These are phyloP conservation scores for Tenualosa thibaudeaui DNA, from an alignment of 2,797 vertebrate species.

Conservation along the genomic window DNA sequence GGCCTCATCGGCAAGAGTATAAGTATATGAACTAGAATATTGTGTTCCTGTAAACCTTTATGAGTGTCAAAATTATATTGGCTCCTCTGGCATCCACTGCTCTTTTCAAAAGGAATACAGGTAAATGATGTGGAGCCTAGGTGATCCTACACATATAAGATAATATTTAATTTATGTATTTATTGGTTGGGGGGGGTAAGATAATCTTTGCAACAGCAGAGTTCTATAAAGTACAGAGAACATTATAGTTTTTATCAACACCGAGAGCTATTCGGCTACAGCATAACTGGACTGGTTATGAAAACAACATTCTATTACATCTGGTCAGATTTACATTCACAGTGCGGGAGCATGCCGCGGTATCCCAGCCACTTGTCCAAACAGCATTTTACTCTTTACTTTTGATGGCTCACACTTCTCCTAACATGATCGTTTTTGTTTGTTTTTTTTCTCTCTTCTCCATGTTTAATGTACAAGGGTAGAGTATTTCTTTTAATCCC, in stretches of 20 bases:
- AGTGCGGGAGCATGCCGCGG: not conserved
- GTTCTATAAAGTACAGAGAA: not conserved
- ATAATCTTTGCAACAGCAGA: slow-evolving; percentile 2
- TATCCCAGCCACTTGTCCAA: not conserved
- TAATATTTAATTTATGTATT: too few species aligned
- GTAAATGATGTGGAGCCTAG: not conserved
- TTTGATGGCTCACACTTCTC: not conserved
- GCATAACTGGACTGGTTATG: not conserved
- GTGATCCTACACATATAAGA: not conserved
- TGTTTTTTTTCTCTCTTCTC: not conserved
- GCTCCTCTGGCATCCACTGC: not conserved
- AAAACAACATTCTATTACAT: not conserved
- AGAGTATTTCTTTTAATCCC: not conserved
- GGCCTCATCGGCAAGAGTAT: not conserved
- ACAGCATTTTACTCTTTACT: not conserved
- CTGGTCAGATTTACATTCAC: not conserved
- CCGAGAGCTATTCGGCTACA: not conserved
- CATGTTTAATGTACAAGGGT: not conserved
- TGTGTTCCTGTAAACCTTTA: not conserved
- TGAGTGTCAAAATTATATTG: not conserved
- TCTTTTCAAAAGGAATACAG: not conserved
- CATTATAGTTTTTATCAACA: not conserved
- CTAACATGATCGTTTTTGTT: not conserved
- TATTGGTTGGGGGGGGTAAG: not conserved
- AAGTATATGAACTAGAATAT: not conserved